Base-by-base conservation (phyloP, 1,140 invertebrate genomes). In the Cepaea nemoralis region DNA sequence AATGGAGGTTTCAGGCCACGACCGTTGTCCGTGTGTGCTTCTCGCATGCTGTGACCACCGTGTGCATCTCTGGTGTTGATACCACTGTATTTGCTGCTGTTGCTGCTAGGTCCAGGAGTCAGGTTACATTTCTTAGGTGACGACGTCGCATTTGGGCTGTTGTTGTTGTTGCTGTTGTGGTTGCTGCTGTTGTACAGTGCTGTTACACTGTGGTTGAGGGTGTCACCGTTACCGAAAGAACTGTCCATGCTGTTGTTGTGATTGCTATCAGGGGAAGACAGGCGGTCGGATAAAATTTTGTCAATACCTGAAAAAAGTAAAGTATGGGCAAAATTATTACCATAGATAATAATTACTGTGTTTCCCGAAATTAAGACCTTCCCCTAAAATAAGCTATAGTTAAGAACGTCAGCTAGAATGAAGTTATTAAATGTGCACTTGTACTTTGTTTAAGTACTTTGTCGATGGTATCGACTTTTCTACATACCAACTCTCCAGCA, bases 291-390 rank as follows among this genome's bases (percentile, higher is more conserved):
- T 31, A 89, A 59, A 50, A 89, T 87, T 31, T 87, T 74, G 45
- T 89, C 89, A 24, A 89, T 89, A 31, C 88, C 89, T 89, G 81
- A 77, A 6, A 37, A 3, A 45, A 45, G 42, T 6, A 45, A 16
- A n/a, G n/a, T n/a, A n/a, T n/a, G n/a, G n/a, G n/a, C n/a, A n/a
- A n/a, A n/a, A n/a, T n/a, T n/a, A n/a, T n/a, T n/a, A n/a, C n/a
- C n/a, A n/a, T n/a, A n/a, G n/a, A n/a, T n/a, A n/a, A n/a, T n/a
- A n/a, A n/a, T n/a, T n/a, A n/a, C n/a, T n/a, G n/a, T n/a, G n/a
- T n/a, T n/a, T n/a, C n/a, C n/a, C n/a, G n/a, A n/a, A n/a, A n/a
- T n/a, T n/a, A n/a, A n/a, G n/a, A n/a, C n/a, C n/a, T n/a, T n/a
- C n/a, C n/a, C n/a, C n/a, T n/a, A n/a, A n/a, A n/a, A n/a, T n/a